Base-by-base conservation (phyloP, 2,797 vertebrate genomes). In the Anas bahamensis region DNA sequence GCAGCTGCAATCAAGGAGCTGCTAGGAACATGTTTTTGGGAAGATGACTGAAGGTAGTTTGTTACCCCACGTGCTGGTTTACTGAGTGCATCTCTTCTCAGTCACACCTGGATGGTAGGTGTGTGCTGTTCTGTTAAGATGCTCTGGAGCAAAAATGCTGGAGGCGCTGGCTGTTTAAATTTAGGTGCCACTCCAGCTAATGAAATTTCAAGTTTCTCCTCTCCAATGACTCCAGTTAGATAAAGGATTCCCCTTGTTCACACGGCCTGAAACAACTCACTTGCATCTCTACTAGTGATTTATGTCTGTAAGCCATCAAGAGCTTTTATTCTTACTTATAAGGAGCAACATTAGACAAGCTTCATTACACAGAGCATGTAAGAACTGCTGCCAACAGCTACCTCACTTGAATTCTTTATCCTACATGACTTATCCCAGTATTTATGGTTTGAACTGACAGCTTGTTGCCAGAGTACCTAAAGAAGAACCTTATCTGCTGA, bases 61-160 rank as follows among this genome's bases (percentile, higher is more conserved):
- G 42, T 39, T 21, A 50, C 26, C 42, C 61, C 41, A 56, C 2
- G 6, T 18, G 33, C 1, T 86, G 42, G 35, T 22, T 31, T 70
- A n/a, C 42, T 55, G 52, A 50, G 18, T 8, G 33, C 26, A 72
- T 23, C 39, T 50, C 57, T 41, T 48, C 84, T 41, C 41, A 17
- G 10, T 39, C 70, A 71, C 55, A 72, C 9, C 42, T 37, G 24
- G 18, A 29, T 57, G 29, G 14, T 24, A 68, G 46, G 41, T 4
- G 23, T 7, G 16, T 23, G 21, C 57, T 70, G 22, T 2, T 53
- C 35, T 11, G 1, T 17, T 29, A 44, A 61, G 11, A 37, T 64
- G 44, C 13, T 28, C 52, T 4, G 15, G 24, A 71, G 14, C 9
- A 4, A 72, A 72, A 66, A 64, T 0, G 0, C 0, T 22, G 39